Evolutionary conservation across 2,797 vertebrate species (phyloP).

Genomic region (Tauraco hartlaubi): DNA sequence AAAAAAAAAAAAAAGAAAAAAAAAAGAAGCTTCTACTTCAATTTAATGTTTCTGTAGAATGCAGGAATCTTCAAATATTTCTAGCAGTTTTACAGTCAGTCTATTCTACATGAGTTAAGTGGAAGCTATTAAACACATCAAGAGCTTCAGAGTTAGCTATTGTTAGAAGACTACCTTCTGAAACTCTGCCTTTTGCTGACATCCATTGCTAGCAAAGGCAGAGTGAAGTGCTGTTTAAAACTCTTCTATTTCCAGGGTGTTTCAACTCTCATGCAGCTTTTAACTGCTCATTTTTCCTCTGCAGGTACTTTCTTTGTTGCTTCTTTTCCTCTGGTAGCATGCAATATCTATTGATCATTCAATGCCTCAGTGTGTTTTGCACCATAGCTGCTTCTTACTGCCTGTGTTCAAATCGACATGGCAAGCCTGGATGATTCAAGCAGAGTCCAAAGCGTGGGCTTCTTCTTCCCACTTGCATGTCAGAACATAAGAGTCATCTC

Average conservation of each 20-base stretch:
- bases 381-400: not conserved
- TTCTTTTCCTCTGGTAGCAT: not conserved
- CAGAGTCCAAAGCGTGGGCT: not conserved
- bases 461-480: not conserved
- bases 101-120: constrained; percentile 39
- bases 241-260: constrained; percentile 27
- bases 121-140: constrained; percentile 48
- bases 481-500: not conserved
- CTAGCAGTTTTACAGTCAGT: constrained; percentile 22
- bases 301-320: not conserved
- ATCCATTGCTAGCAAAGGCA: not conserved
- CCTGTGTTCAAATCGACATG: not conserved
- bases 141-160: constrained; percentile 25
- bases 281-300: not conserved
- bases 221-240: constrained; percentile 49
- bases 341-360: not conserved
- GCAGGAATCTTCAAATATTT: constrained; percentile 9
- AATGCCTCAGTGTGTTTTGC: not conserved
- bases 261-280: constrained; percentile 22
- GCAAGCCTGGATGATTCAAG: not conserved
- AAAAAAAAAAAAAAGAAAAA: not conserved
- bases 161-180: constrained; percentile 33
- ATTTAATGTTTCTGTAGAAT: not conserved
- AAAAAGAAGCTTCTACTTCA: not conserved
- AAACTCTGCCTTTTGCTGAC: constrained; percentile 41